A percentile compares a stretch with the other conserved stretches of the same genome.
Evolutionary conservation across 2,888 invertebrate species (phyloP).

Genomic region (Biston betularia): DNA sequence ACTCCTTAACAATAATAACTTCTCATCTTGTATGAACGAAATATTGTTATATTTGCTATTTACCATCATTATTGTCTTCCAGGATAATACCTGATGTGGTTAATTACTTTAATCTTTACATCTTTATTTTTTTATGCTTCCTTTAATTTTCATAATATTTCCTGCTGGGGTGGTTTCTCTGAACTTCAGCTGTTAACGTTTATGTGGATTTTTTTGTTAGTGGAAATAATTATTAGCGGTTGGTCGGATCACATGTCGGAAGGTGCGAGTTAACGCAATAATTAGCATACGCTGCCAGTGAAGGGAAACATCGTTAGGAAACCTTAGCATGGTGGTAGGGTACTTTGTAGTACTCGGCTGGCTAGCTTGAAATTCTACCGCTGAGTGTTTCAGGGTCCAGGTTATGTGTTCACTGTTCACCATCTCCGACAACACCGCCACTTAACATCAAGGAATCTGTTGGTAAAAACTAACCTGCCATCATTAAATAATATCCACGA

Average conservation of each 20-base stretch:
- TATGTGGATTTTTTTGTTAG: neutral
- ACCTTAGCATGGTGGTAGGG: too few species aligned
- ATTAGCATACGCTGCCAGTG: too few species aligned
- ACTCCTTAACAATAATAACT: constrained; percentile 74
- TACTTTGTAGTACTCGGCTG: too few species aligned
- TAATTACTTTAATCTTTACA: constrained; percentile 58
- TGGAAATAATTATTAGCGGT: neutral
- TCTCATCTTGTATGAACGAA: constrained; percentile 74
- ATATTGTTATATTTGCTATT: constrained; percentile 78
- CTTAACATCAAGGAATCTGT: too few species aligned
- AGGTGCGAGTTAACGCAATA: too few species aligned
- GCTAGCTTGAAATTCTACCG: too few species aligned
- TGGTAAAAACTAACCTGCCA: too few species aligned
- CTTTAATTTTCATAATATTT: constrained; percentile 13
- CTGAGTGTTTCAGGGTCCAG: too few species aligned
- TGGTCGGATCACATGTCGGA: too few species aligned
- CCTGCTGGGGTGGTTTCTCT: constrained; percentile 21
- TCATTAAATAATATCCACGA: neutral
- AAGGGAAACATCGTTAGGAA: too few species aligned
- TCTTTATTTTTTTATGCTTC: constrained; percentile 46
- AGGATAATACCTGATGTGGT: constrained; percentile 77
- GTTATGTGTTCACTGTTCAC: too few species aligned
- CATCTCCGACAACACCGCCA: too few species aligned
- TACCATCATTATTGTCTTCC: constrained; percentile 85
- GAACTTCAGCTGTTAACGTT: neutral